These are phyloP conservation scores for Sigmodon hispidus DNA, from an alignment of 2,113 vertebrate species.

Conservation along the genomic window DNA sequence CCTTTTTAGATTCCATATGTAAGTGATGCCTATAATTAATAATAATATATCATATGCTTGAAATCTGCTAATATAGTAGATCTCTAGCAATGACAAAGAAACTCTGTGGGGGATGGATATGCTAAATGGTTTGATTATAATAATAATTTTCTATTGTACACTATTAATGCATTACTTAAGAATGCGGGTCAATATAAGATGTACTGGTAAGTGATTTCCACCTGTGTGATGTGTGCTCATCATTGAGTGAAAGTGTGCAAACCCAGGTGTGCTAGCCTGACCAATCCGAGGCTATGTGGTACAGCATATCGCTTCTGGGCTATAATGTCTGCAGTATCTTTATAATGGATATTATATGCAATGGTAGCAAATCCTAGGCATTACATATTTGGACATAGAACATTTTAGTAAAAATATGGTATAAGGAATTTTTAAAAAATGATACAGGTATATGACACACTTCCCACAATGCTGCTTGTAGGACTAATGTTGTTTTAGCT, in stretches of 20 bases:
- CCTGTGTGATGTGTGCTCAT: background rate
- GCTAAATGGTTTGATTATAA: background rate
- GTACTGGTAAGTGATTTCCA: background rate
- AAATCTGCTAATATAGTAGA: background rate
- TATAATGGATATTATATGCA: no score
- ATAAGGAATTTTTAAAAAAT: background rate
- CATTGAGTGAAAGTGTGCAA: no score
- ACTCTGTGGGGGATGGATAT: background rate
- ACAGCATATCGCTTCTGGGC: background rate
- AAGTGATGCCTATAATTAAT: background rate
- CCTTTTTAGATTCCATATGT: background rate
- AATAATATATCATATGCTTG: background rate
- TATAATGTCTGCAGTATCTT: background rate
- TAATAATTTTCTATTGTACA: background rate
- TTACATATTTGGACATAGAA: background rate
- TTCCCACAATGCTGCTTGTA: no score
- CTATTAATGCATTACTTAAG: background rate
- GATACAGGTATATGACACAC: background rate
- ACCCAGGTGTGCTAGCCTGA: fast-evolving
- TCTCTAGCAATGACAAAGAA: background rate
- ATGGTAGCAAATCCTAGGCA: background rate
- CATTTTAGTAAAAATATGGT: background rate
- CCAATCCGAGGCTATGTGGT: background rate
- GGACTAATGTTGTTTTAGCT: no score
- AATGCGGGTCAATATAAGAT: background rate